These are phyloP conservation scores for Erythrolamprus reginae DNA, from an alignment of 2,113 vertebrate genomes.

Conservation along the genomic window DNA sequence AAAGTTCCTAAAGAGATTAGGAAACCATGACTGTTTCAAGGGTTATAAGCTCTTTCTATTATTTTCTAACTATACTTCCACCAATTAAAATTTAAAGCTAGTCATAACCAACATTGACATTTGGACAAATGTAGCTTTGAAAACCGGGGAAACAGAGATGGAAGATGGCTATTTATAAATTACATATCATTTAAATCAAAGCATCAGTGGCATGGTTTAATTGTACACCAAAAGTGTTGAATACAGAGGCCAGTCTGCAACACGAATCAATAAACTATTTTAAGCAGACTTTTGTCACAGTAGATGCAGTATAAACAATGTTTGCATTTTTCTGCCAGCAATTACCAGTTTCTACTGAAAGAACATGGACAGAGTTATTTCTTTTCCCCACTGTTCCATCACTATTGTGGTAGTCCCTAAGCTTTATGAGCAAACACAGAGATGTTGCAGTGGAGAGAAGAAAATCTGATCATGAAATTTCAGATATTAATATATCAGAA, in stretches of 20 bases:
- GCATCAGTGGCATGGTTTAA: neutral
- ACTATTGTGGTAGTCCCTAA: neutral
- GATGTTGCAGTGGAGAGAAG: neutral
- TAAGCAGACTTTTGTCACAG: neutral
- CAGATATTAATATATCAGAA: no score
- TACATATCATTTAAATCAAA: neutral
- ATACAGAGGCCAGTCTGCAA: neutral
- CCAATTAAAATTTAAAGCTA: neutral
- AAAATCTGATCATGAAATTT: neutral
- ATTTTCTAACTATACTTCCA: neutral
- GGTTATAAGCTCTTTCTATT: neutral
- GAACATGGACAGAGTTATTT: neutral
- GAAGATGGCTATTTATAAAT: neutral
- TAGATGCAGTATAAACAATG: neutral
- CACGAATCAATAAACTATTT: neutral
- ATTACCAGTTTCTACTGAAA: neutral
- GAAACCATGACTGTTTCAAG: neutral
- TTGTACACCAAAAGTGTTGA: neutral
- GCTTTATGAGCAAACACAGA: neutral
- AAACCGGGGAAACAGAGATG: neutral
- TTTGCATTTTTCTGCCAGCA: neutral
- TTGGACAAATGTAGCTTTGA: neutral
- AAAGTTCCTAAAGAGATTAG: neutral
- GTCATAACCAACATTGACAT: neutral
- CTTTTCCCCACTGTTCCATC: neutral